These are phyloP conservation scores for Anagrus nilaparvatae DNA, from an alignment of 1,140 invertebrate genomes.

Conservation along the genomic window DNA sequence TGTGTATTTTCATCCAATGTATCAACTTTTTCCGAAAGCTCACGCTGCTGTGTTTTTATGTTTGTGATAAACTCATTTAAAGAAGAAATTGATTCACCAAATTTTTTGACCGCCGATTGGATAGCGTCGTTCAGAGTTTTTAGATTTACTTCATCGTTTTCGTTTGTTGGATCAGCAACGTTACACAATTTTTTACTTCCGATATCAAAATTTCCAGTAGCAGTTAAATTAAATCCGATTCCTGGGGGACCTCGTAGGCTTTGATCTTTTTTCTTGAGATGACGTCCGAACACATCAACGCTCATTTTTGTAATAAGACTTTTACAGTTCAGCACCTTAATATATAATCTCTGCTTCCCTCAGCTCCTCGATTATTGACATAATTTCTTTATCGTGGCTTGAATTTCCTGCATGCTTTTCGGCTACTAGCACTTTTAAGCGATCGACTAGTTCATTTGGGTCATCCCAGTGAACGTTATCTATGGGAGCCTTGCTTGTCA, in stretches of 20 bases:
- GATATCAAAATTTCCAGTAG: slow-evolving; percentile 10
- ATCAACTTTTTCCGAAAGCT: no score
- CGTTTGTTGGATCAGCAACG: neutral
- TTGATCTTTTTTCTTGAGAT: neutral
- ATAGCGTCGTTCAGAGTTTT: no score
- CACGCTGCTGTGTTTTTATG: no score
- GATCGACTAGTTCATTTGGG: no score
- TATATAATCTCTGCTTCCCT: slow-evolving; percentile 26
- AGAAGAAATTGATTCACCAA: no score
- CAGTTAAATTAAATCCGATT: slow-evolving; percentile 11
- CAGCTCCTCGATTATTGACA: slow-evolving; percentile 35
- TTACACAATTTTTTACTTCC: neutral
- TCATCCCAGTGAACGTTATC: slow-evolving; percentile 32
- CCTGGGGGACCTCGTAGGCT: slow-evolving; percentile 7
- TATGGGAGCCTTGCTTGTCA: no score
- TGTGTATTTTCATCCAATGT: no score
- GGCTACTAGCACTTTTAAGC: slow-evolving; percentile 26
- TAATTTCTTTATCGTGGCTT: slow-evolving; percentile 32
- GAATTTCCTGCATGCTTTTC: slow-evolving; percentile 28
- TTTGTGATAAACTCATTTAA: no score
- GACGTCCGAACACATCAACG: slow-evolving; percentile 20
- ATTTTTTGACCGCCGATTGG: no score
- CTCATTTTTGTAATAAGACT: slow-evolving; percentile 15
- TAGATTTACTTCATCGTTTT: neutral
- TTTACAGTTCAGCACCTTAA: neutral